Conservation (phyloP, 2,113 vertebrate genomes). For the Beaufortia kweichowensis region DNA sequence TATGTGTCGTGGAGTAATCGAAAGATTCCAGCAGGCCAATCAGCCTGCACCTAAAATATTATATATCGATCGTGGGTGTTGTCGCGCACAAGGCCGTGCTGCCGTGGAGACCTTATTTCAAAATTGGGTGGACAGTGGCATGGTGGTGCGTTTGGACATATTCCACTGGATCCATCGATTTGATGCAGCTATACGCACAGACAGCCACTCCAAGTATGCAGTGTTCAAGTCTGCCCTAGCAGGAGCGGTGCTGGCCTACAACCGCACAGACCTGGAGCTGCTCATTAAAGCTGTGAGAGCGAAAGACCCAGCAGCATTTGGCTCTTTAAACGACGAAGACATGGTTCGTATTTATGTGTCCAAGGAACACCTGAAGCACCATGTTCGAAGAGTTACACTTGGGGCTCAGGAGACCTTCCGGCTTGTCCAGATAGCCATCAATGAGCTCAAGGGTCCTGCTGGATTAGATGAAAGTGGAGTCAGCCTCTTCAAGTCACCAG, state of each 20-base stretch:
- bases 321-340: background rate
- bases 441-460: constrained; percentile 42
- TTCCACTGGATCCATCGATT: constrained; percentile 36
- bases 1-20: constrained; percentile 33
- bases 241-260: constrained; percentile 25
- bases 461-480: constrained; percentile 46
- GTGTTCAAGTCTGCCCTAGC: constrained; percentile 18
- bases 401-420: constrained; percentile 40
- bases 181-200: constrained; percentile 13
- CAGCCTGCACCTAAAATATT: constrained; percentile 10
- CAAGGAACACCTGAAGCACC: constrained; percentile 42
- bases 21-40: constrained; percentile 30
- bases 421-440: constrained; percentile 26
- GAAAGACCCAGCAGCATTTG: constrained; percentile 1
- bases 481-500: constrained; percentile 46
- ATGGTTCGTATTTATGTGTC: constrained; percentile 12
- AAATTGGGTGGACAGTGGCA: constrained; percentile 31
- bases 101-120: constrained; percentile 1
- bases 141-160: constrained; percentile 40
- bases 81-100: constrained; percentile 4
- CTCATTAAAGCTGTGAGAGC: constrained; percentile 33
- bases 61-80: constrained; percentile 35
- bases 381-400: constrained; percentile 39
- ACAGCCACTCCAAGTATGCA: constrained; percentile 28
- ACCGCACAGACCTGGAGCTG: constrained; percentile 39